Percentiles rank a stretch among this genome's conserved stretches.
Conservation (phyloP, 2,797 vertebrate genomes). For the Phyllotis vaccarum region DNA sequence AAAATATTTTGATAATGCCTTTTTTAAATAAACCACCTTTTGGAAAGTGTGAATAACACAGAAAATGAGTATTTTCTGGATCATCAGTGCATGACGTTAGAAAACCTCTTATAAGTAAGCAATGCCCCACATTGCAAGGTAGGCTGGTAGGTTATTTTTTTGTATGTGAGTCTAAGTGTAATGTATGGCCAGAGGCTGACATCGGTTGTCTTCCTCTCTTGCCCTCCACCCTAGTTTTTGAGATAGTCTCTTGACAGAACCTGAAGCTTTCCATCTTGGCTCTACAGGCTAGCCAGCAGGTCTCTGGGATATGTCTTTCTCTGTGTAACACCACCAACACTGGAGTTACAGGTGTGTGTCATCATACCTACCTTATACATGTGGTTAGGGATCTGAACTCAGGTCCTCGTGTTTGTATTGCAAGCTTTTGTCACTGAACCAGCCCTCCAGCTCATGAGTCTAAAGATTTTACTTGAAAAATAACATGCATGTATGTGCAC, state of each 20-base stretch:
- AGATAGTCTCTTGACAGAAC: neutral
- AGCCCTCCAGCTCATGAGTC: neutral
- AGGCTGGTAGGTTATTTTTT: neutral
- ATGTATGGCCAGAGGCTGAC: neutral
- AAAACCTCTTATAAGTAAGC: neutral
- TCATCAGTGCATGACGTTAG: neutral
- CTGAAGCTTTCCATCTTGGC: neutral
- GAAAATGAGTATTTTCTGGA: neutral
- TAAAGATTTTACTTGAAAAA: neutral
- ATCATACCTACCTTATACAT: neutral
- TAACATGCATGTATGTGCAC: neutral
- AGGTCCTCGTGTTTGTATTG: neutral
- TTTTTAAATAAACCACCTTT: conserved; percentile 2
- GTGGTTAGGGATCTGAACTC: neutral
- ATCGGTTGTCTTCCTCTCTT: neutral
- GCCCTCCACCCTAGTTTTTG: neutral
- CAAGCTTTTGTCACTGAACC: neutral
- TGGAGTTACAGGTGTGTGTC: neutral
- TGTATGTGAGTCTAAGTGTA: too few species aligned
- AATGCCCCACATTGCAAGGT: neutral
- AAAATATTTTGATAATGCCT: neutral
- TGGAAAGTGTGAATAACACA: neutral
- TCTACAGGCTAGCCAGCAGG: neutral
- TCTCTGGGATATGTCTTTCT: neutral
- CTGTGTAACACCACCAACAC: too few species aligned